These are phyloP conservation scores for Nematopogon swammerdamellus DNA, from an alignment of 2,888 invertebrate species.

Conservation along the genomic window DNA sequence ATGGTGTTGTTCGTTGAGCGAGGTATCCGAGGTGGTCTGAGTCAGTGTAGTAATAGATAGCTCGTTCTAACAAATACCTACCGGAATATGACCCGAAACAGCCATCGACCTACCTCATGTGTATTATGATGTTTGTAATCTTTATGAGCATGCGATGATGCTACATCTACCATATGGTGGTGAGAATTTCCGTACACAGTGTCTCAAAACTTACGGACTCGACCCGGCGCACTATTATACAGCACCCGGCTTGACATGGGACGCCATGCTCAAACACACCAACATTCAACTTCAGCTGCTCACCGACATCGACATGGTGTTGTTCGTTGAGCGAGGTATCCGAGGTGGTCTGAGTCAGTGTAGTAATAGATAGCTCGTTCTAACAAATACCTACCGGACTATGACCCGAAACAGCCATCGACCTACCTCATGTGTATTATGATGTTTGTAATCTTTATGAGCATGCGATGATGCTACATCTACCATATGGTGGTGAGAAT, in stretches of 20 bases:
- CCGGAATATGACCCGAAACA: too few species aligned
- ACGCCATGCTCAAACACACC: slow-evolving; percentile 13
- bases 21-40: slow-evolving; percentile 15
- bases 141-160: too few species aligned
- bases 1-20: slow-evolving; percentile 13
- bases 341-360: slow-evolving; percentile 14
- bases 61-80: slow-evolving; percentile 14
- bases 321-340: slow-evolving; percentile 14
- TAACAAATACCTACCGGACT: too few species aligned
- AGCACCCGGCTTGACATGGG: slow-evolving; percentile 1
- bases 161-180: too few species aligned
- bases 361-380: slow-evolving; percentile 13
- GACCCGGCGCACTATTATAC: slow-evolving; percentile 15
- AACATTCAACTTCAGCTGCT: slow-evolving; percentile 12
- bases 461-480: too few species aligned
- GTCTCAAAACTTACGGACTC: slow-evolving; percentile 13
- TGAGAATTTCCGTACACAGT: slow-evolving; percentile 15
- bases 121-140: too few species aligned
- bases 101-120: too few species aligned
- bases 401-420: too few species aligned
- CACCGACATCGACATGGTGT: slow-evolving; percentile 12
- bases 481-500: too few species aligned
- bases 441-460: too few species aligned
- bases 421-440: too few species aligned
- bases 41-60: slow-evolving; percentile 13